Evolutionary conservation across 2,797 vertebrate species (phyloP).

Genomic region (Kryptopterus vitreolus): DNA sequence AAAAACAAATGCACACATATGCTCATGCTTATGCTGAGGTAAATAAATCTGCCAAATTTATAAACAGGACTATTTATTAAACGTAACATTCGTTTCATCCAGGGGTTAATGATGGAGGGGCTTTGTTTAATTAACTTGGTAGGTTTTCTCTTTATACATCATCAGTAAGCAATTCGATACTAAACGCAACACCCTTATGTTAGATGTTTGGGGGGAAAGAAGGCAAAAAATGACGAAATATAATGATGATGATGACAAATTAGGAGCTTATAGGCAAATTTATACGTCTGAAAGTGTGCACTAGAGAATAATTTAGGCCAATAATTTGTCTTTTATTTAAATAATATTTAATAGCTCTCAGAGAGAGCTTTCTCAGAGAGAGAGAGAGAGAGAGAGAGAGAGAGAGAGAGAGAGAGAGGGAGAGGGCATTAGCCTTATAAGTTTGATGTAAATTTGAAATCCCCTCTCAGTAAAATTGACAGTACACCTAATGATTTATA

Average conservation of each 20-base stretch:
- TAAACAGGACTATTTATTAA: conserved; percentile 28
- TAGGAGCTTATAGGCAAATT: neutral
- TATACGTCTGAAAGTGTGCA: neutral
- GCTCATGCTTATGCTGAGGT: conserved; percentile 30
- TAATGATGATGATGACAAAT: neutral
- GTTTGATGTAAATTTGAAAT: conserved; percentile 9
- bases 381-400: too few species aligned
- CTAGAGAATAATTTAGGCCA: neutral
- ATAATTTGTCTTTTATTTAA: too few species aligned
- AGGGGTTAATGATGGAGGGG: neutral
- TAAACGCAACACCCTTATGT: neutral
- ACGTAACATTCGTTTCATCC: conserved; percentile 11
- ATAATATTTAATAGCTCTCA: too few species aligned
- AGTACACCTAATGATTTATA: conserved; percentile 38
- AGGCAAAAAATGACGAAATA: neutral
- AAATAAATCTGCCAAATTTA: conserved; percentile 35
- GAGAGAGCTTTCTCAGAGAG: too few species aligned
- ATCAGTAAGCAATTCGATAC: neutral
- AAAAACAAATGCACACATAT: conserved; percentile 46
- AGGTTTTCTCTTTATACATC: neutral
- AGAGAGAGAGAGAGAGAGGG: too few species aligned
- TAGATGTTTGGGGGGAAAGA: neutral
- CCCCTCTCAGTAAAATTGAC: conserved; percentile 20
- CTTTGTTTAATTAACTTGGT: neutral
- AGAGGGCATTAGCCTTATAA: too few species aligned